A percentile compares a stretch with the other conserved stretches of the same genome.
These are phyloP conservation scores for Vombatus ursinus DNA, from an alignment of 2,113 vertebrate genomes.

Conservation along the genomic window DNA sequence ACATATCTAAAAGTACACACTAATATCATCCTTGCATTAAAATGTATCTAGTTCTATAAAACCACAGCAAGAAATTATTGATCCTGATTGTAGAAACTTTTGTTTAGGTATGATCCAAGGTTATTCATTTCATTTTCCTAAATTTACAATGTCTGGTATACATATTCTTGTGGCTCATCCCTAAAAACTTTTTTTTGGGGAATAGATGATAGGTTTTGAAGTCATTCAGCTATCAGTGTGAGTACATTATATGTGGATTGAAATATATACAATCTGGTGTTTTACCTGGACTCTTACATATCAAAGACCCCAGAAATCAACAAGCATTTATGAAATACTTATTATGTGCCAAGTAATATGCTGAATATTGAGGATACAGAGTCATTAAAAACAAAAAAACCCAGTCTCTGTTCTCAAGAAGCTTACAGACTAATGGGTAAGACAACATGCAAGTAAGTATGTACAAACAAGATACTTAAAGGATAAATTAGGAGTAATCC, in stretches of 20 bases:
- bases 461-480: not conserved
- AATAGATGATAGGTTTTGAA: not conserved
- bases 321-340: not conserved
- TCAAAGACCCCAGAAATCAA: not conserved
- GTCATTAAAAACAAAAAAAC: not conserved
- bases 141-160: not conserved
- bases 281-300: not conserved
- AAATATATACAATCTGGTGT: not conserved
- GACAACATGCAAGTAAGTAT: not conserved
- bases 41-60: not conserved
- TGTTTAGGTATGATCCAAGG: not conserved
- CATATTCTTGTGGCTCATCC: not conserved
- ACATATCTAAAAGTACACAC: not conserved
- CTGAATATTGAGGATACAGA: not conserved
- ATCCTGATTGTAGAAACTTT: not conserved
- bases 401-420: not conserved
- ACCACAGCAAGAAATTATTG: not conserved
- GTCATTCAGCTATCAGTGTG: not conserved
- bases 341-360: not conserved
- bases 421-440: not conserved
- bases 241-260: not conserved
- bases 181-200: not conserved
- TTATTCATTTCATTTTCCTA: not conserved
- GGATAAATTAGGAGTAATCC: not conserved
- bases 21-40: not conserved